Base-by-base conservation (phyloP, 64 coral and sea anemone genomes). In the Catalaphyllia jardinei region DNA sequence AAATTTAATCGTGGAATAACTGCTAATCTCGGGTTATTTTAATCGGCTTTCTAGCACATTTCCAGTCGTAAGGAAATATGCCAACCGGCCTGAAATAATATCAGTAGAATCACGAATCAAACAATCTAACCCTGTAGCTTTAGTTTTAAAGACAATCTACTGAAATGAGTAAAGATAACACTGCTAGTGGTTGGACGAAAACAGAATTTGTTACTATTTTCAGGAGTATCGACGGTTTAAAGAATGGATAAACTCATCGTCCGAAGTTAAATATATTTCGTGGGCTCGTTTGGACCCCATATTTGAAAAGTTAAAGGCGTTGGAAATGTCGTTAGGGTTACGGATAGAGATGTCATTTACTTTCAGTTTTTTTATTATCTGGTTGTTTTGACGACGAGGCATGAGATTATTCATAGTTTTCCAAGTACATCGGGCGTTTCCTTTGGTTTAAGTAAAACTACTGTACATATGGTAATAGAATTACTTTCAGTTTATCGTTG, bases 221-320 rank as follows among this genome's bases (percentile, higher is more conserved):
- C n/a, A n/a, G n/a, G n/a, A n/a, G n/a, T n/a, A n/a, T n/a, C n/a
- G n/a, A n/a, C n/a, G n/a, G n/a, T n/a, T n/a, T n/a, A n/a, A n/a
- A n/a, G n/a, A n/a, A n/a, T n/a, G n/a, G n/a, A n/a, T n/a, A n/a
- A n/a, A n/a, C 75, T 39, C 30, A 3, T 75, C 73, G 12, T 74
- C 86, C 24, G 67, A 73, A 86, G 33, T 69, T 50, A 61, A 42
- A 28, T 60, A n/a, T 86, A 86, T 86, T 29, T 86, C 63, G 11
- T 31, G 1, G 24, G 82, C n/a, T n/a, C n/a, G n/a, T n/a, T n/a
- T n/a, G n/a, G n/a, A n/a, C n/a, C 82, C 69, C 2, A 87, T 87
- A 55, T 49, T 77, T 62, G 73, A 52, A 76, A 88, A 88, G 35
- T 88, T 87, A 25, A 87, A 73, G 62, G 19, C 84, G 50, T 83